Conservation (phyloP, 2,888 invertebrate genomes). For the Spodoptera littoralis region DNA sequence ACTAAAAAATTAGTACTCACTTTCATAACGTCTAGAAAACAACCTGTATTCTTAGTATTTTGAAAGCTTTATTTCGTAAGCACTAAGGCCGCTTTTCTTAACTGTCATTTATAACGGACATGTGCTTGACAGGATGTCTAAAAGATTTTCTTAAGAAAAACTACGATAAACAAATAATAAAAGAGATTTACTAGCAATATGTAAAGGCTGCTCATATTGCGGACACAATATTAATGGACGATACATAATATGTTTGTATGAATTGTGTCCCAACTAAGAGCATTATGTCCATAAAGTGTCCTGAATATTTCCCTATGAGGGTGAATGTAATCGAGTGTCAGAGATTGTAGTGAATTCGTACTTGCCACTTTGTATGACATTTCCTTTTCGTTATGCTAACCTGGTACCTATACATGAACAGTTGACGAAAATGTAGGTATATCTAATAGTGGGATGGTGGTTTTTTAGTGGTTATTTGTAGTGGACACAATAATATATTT, state of each 20-base stretch:
- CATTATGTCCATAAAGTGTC: slow-evolving; percentile 43
- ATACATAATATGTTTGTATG: slow-evolving; percentile 36
- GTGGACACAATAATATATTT: too few species aligned
- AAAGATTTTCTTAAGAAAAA: slow-evolving; percentile 3
- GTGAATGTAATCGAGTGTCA: slow-evolving; percentile 45
- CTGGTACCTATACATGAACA: slow-evolving; percentile 4
- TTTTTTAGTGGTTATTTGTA: too few species aligned
- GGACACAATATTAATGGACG: slow-evolving; percentile 40
- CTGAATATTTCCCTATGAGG: slow-evolving; percentile 43
- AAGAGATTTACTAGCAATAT: slow-evolving; percentile 47
- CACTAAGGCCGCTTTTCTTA: too few species aligned
- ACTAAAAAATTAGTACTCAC: too few species aligned
- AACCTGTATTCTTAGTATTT: too few species aligned
- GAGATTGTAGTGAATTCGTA: slow-evolving; percentile 14
- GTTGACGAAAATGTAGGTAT: too few species aligned
- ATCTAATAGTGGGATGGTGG: too few species aligned
- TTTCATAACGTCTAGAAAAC: too few species aligned
- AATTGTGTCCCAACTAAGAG: slow-evolving; percentile 40
- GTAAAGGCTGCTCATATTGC: slow-evolving; percentile 32
- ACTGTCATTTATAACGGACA: too few species aligned
- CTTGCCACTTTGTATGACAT: slow-evolving; percentile 12
- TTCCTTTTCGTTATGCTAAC: slow-evolving; percentile 1
- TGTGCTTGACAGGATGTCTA: background rate
- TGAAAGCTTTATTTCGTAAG: too few species aligned
- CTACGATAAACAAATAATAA: slow-evolving; percentile 34